Percentiles rank a stretch among this genome's conserved stretches.
phyloP scores from a whole-genome alignment of 2,113 vertebrate genomes.

The Gadus macrocephalus region DNA sequence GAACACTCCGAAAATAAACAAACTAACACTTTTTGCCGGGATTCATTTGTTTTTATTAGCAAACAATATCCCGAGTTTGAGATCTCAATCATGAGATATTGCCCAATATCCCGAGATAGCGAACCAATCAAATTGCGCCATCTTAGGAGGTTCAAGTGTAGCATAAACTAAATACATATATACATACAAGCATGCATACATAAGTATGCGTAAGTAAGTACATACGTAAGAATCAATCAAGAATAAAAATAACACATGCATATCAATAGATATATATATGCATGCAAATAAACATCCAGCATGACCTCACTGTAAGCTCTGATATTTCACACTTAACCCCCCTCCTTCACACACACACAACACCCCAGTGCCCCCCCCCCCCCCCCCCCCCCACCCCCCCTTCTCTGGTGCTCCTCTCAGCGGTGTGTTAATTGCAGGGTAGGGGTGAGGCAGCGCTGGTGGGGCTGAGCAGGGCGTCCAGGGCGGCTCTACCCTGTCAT shows the following conservation, averaged over 20 bases:
- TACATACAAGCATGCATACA: not conserved
- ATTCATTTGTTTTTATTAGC: no score
- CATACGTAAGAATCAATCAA: not conserved
- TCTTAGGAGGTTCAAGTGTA: no score
- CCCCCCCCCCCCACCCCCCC: not conserved
- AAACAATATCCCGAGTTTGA: no score
- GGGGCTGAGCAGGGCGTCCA: not conserved
- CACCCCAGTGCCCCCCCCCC: not conserved
- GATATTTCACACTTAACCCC: not conserved
- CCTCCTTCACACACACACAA: not conserved
- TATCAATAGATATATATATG: no score
- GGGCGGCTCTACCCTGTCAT: slow-evolving; percentile 1
- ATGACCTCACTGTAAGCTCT: no score
- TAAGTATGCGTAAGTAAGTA: not conserved
- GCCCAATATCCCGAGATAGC: no score
- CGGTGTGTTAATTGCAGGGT: slow-evolving; percentile 2
- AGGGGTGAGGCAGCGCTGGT: not conserved
- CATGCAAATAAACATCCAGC: no score
- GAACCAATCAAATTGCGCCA: no score
- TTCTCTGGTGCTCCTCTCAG: not conserved
- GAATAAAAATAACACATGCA: no score
- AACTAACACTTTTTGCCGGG: no score
- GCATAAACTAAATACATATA: not conserved
- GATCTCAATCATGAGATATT: no score
- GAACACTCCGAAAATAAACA: no score